Conservation (phyloP, 2,113 vertebrate genomes). For the Alligator mississippiensis region DNA sequence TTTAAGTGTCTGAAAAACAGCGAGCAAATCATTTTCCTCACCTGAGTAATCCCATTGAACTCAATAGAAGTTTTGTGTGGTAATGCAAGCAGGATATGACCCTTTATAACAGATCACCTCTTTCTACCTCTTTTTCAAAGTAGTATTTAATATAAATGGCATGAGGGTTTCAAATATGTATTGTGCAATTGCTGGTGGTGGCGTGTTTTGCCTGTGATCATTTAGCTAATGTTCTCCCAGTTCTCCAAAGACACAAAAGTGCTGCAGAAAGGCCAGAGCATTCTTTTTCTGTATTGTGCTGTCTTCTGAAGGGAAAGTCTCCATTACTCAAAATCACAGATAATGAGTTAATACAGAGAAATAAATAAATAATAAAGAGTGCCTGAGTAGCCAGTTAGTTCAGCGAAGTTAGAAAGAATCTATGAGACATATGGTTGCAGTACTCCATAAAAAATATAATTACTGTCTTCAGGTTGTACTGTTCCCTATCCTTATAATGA, state of each 20-base stretch:
- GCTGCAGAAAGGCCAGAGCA: accelerated
- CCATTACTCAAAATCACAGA: accelerated
- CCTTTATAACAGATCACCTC: background rate
- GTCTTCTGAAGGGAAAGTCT: accelerated
- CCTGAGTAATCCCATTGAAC: accelerated
- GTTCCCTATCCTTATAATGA: constrained; percentile 75
- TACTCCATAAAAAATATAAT: constrained; percentile 62
- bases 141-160: background rate
- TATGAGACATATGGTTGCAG: constrained; percentile 45
- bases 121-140: background rate
- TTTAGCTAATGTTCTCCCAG: background rate
- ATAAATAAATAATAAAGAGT: background rate
- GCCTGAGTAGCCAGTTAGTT: background rate
- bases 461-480: constrained; percentile 60
- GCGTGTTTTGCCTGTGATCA: background rate
- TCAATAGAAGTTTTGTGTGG: background rate
- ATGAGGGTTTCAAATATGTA: background rate
- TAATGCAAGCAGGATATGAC: background rate
- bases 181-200: background rate
- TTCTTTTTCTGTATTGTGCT: accelerated
- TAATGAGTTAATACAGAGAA: accelerated
- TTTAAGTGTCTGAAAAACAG: background rate
- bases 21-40: background rate
- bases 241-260: background rate
- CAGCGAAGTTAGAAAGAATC: constrained; percentile 28